A percentile compares a stretch with the other conserved stretches of the same genome.
Evolutionary conservation across 1,140 invertebrate species (phyloP).

Genomic region (Acromyrmex charruanus): DNA sequence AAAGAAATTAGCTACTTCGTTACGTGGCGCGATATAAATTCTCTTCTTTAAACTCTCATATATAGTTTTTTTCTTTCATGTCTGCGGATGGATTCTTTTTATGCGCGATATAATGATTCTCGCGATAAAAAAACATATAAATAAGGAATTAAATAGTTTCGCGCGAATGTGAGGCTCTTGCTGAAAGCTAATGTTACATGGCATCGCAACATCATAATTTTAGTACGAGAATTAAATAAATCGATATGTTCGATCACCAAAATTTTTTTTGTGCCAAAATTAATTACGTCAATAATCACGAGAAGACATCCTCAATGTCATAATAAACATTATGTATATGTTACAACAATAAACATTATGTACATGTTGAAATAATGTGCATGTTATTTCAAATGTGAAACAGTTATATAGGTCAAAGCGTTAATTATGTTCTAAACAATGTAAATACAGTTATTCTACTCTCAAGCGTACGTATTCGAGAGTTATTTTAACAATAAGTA

Average conservation of each 20-base stretch:
- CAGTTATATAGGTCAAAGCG: background rate
- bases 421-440: slow-evolving; percentile 12
- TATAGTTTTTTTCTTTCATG: background rate
- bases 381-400: background rate
- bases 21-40: background rate
- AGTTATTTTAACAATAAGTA: background rate
- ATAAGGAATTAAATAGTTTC: background rate
- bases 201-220: background rate
- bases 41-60: slow-evolving; percentile 3
- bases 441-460: slow-evolving; percentile 19
- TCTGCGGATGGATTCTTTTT: background rate
- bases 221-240: background rate
- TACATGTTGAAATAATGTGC: too few relatives aligned
- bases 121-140: slow-evolving; percentile 25
- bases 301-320: background rate
- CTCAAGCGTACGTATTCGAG: background rate
- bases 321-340: background rate
- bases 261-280: background rate
- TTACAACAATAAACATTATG: too few relatives aligned
- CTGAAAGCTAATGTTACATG: background rate
- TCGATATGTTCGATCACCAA: background rate
- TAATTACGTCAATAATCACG: slow-evolving; percentile 6
- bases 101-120: background rate
- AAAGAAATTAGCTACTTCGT: slow-evolving; percentile 13
- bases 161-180: background rate